Percentiles rank a stretch among this genome's conserved stretches.
These are phyloP conservation scores for Diachasmimorpha longicaudata DNA, from an alignment of 1,140 invertebrate genomes.

Conservation along the genomic window DNA sequence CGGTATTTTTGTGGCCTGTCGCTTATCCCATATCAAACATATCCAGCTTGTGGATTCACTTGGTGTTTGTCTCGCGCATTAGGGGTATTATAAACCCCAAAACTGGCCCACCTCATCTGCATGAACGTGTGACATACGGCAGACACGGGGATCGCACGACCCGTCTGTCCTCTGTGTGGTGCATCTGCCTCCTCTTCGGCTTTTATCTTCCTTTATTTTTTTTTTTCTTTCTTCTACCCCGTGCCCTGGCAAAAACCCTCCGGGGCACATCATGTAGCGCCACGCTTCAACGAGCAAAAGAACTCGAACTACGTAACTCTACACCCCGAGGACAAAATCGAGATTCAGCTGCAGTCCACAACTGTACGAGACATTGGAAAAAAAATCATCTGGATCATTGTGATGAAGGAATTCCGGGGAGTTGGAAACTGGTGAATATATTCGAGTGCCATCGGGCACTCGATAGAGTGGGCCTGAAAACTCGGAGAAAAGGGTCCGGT, in stretches of 20 bases:
- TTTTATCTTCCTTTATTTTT: constrained; percentile 9
- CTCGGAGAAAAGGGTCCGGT: too few species aligned
- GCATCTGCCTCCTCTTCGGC: constrained; percentile 22
- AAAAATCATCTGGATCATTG: background rate
- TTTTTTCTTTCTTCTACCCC: background rate
- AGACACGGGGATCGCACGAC: constrained; percentile 29
- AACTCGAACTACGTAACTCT: background rate
- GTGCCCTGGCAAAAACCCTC: background rate
- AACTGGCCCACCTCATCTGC: constrained; percentile 20
- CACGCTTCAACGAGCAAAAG: constrained; percentile 6
- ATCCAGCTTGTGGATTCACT: constrained; percentile 30
- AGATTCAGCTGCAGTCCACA: background rate
- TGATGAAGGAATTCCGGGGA: background rate
- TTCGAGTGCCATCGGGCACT: background rate
- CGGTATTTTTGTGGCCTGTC: background rate
- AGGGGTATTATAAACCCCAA: background rate
- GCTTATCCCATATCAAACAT: background rate
- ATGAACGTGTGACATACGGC: constrained; percentile 52
- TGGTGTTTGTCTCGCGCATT: background rate
- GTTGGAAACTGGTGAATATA: background rate
- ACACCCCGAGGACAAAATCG: background rate
- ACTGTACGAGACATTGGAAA: background rate
- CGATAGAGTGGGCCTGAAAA: too few species aligned
- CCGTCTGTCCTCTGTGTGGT: constrained; percentile 40
- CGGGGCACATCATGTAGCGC: constrained; percentile 1